phyloP scores from a whole-genome alignment of 2,113 vertebrate species.

The Aptenodytes forsteri region DNA sequence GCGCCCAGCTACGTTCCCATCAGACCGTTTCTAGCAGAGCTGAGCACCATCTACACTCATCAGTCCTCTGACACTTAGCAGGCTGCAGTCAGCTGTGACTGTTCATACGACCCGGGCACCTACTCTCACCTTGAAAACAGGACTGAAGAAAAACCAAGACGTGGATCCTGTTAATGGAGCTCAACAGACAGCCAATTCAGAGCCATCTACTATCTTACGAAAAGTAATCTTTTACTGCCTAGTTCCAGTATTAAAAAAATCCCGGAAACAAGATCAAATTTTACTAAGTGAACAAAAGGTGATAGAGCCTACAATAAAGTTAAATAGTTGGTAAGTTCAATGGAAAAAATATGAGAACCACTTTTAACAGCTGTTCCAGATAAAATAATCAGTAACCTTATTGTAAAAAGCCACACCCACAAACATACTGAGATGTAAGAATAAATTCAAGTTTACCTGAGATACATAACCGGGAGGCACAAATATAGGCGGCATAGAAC shows the following conservation, averaged over 20 bases:
- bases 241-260: background rate
- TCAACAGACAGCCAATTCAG: background rate
- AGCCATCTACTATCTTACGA: background rate
- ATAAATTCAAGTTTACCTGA: slow-evolving; percentile 71
- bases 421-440: background rate
- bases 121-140: background rate
- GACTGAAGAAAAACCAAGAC: background rate
- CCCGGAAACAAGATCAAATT: background rate
- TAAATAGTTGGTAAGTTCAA: background rate
- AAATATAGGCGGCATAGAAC: slow-evolving; percentile 83
- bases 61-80: background rate
- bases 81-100: background rate
- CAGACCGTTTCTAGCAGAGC: background rate
- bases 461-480: slow-evolving; percentile 84
- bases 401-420: background rate
- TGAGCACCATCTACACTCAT: fast-evolving
- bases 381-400: background rate
- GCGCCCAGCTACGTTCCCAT: background rate
- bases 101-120: background rate
- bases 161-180: background rate
- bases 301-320: background rate
- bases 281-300: background rate
- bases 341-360: background rate
- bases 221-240: background rate
- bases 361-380: background rate